Conservation (phyloP, 1,140 invertebrate species). For the Drosophila lini region DNA sequence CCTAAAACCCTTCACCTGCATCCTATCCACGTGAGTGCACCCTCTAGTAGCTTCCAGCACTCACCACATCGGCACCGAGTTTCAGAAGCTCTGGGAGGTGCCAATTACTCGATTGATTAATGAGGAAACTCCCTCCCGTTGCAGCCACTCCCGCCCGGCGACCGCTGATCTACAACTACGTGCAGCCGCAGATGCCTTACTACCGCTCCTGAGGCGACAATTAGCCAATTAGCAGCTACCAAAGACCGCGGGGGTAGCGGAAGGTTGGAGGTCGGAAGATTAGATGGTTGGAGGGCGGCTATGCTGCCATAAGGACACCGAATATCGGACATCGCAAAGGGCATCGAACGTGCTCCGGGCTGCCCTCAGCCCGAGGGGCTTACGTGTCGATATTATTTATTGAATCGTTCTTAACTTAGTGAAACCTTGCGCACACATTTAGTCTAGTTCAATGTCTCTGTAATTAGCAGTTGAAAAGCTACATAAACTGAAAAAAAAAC, state of each 20-base stretch:
- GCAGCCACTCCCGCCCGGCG: slow-evolving; percentile 65
- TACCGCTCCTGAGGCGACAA: slow-evolving; percentile 62
- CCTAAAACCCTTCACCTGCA: background rate
- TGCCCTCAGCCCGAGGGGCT: slow-evolving; percentile 46
- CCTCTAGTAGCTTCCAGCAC: background rate
- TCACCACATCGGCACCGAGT: background rate
- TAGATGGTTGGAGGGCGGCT: slow-evolving; percentile 23
- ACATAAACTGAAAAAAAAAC: slow-evolving; percentile 70
- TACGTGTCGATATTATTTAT: slow-evolving; percentile 63
- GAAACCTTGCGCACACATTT: slow-evolving; percentile 71
- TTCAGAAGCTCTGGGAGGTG: background rate
- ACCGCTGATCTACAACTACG: slow-evolving; percentile 77
- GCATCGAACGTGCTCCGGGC: slow-evolving; percentile 44
- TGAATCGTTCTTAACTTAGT: slow-evolving; percentile 53
- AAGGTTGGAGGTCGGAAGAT: slow-evolving; percentile 21
- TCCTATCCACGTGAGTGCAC: background rate
- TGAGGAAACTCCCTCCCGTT: slow-evolving; percentile 23
- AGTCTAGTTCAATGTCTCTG: slow-evolving; percentile 53
- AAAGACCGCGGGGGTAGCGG: slow-evolving; percentile 61
- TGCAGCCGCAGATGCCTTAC: slow-evolving; percentile 73
- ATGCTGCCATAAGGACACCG: slow-evolving; percentile 69
- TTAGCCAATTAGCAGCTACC: slow-evolving; percentile 68
- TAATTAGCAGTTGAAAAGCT: slow-evolving; percentile 74
- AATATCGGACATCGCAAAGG: slow-evolving; percentile 41
- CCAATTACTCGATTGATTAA: slow-evolving; percentile 22